A percentile compares a stretch with the other conserved stretches of the same genome.
Evolutionary conservation across 2,888 invertebrate species (phyloP).

Genomic region (Acanthosepion pharaonis): DNA sequence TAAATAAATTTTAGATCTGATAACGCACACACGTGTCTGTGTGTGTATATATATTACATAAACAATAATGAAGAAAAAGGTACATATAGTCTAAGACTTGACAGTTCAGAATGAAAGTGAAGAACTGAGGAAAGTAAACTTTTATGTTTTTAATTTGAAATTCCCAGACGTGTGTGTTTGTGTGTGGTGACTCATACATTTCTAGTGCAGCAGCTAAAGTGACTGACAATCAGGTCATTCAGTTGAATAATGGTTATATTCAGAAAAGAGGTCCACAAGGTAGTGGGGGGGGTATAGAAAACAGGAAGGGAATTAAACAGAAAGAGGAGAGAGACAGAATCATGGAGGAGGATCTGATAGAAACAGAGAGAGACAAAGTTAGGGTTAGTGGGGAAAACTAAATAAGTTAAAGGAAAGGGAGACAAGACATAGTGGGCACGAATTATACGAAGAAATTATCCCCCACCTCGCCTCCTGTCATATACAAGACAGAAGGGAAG

Average conservation of each 20-base stretch:
- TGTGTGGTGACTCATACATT: background rate
- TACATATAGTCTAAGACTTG: too few relatives aligned
- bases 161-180: conserved; percentile 14
- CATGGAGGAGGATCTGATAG: too few relatives aligned
- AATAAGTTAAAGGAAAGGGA: background rate
- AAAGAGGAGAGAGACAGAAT: background rate
- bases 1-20: too few relatives aligned
- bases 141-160: background rate
- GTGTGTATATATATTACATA: too few relatives aligned
- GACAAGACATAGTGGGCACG: conserved; percentile 2
- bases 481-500: background rate
- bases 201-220: background rate
- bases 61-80: too few relatives aligned
- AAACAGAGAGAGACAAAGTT: background rate
- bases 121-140: too few relatives aligned
- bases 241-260: conserved; percentile 33
- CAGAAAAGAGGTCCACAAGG: conserved; percentile 10
- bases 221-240: conserved; percentile 22
- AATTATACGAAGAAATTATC: background rate
- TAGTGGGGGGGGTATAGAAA: background rate
- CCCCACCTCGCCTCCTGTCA: background rate
- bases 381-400: conserved; percentile 1
- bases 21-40: too few relatives aligned
- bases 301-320: background rate
- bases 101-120: too few relatives aligned